Base-by-base conservation (phyloP, 2,113 vertebrate genomes). In the Cyprinodon tularosa region DNA sequence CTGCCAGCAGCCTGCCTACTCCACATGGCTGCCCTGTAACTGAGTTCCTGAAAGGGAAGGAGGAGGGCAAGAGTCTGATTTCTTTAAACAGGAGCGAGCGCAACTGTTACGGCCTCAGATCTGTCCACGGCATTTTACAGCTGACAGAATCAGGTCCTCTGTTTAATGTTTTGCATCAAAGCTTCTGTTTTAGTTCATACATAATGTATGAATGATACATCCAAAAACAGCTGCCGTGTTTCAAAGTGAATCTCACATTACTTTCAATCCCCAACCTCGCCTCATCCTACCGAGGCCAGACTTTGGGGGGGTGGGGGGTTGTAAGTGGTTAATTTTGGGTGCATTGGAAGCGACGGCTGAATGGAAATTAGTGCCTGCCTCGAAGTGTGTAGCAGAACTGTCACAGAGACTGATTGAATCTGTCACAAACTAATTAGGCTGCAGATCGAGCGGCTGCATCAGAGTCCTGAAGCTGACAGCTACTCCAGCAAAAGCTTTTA, bases 21-120 rank as follows among this genome's bases (percentile, higher is more conserved):
- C 97, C 1, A 98, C 97, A 90, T 99, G 98, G 98, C 93, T 99
- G 89, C 98, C 97, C 74, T 99, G 98, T 93, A 99, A 99, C 95
- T 99, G 96, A 96, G 79, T 70, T 69, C 62, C 78, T 67, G 0
- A 45, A 67, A 73, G 57, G 50, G 69, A 78, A 36, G 59, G 79
- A 72, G 74, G 22, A 79, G 80, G 82, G 72, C 64, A 65, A 65
- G 72, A 80, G 68, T 72, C 77, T 69, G 78, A 71, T 87, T 68
- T 90, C 77, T 89, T 88, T 78, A 80, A 85, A 92, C 91, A 78
- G 90, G 89, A 92, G 69, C 59, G 39, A 82, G 77, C 40, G 44
- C 81, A 73, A 61, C 63, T 71, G 69, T 60, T 20, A 71, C 62
- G 63, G 61, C 71, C 69, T 80, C 77, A 74, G 53, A 78, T 77